phyloP scores from a whole-genome alignment of 2,797 vertebrate genomes.

The Limnodromus scolopaceus region DNA sequence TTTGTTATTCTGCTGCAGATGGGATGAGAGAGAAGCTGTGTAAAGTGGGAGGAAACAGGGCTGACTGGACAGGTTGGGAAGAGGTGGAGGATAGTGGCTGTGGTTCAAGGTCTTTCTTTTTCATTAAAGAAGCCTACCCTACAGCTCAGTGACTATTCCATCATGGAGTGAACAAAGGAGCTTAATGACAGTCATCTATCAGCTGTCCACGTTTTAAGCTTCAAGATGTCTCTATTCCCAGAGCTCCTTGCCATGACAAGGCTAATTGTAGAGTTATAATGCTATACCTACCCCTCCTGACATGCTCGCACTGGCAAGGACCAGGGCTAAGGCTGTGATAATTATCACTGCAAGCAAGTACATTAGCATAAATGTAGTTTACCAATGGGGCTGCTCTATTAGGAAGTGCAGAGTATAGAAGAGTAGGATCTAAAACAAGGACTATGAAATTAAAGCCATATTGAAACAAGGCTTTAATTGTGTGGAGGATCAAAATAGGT shows the following conservation, averaged over 20 bases:
- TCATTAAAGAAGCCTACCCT: slow-evolving; percentile 38
- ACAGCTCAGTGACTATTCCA: slow-evolving; percentile 45
- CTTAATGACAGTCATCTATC: slow-evolving; percentile 91
- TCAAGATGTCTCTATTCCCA: slow-evolving; percentile 67
- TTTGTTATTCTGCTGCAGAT: slow-evolving; percentile 29
- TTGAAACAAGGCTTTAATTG: slow-evolving; percentile 20
- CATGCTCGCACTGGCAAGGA: slow-evolving; percentile 33
- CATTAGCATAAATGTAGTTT: slow-evolving; percentile 69
- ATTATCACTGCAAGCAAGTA: slow-evolving; percentile 63
- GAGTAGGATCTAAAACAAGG: slow-evolving; percentile 41
- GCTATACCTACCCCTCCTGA: slow-evolving; percentile 54
- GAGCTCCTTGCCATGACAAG: slow-evolving; percentile 69
- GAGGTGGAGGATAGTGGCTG: not conserved
- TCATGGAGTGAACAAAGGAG: slow-evolving; percentile 82
- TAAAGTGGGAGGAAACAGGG: not conserved
- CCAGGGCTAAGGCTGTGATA: slow-evolving; percentile 48
- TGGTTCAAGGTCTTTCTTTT: slow-evolving; percentile 70
- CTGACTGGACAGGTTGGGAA: not conserved
- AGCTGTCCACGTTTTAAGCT: slow-evolving; percentile 68
- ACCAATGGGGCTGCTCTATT: slow-evolving; percentile 51
- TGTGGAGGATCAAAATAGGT: not conserved
- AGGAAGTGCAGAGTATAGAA: slow-evolving; percentile 6
- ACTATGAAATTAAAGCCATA: slow-evolving; percentile 31
- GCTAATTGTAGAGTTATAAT: slow-evolving; percentile 74
- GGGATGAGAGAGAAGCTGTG: not conserved